Evolutionary conservation across 2,888 invertebrate genomes (phyloP).

Genomic region (Cerastoderma edule): DNA sequence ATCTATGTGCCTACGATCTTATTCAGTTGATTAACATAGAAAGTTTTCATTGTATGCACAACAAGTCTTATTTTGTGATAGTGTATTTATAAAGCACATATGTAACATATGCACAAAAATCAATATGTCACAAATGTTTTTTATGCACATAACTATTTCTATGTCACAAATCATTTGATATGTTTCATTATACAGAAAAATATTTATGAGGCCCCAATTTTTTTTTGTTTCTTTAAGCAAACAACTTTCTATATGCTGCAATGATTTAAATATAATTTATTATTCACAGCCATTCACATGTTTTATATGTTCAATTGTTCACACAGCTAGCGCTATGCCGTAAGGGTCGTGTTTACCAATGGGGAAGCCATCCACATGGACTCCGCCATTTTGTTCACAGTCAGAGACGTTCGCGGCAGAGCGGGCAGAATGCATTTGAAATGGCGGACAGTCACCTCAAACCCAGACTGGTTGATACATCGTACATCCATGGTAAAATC

Average conservation of each 20-base stretch:
- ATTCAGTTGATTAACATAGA: too few species aligned
- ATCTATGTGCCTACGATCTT: too few species aligned
- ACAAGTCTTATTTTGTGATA: too few species aligned
- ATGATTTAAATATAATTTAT: neutral
- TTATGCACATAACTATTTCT: too few species aligned
- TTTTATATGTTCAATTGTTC: too few species aligned
- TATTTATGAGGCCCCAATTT: neutral
- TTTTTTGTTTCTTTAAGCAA: neutral
- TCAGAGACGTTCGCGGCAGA: slow-evolving; percentile 86
- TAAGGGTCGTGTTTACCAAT: slow-evolving; percentile 88
- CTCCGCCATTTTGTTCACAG: slow-evolving; percentile 88
- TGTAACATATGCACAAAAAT: too few species aligned
- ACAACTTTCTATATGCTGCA: neutral
- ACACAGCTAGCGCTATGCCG: slow-evolving; percentile 89
- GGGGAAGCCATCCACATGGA: slow-evolving; percentile 92
- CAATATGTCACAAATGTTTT: too few species aligned
- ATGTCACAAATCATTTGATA: neutral
- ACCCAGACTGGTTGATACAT: slow-evolving; percentile 76
- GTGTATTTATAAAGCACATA: too few species aligned
- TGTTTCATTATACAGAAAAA: neutral
- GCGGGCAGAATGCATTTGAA: slow-evolving; percentile 56
- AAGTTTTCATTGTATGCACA: too few species aligned
- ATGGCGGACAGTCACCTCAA: slow-evolving; percentile 73
- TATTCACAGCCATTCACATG: too few species aligned
- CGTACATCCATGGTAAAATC: slow-evolving; percentile 72